These are phyloP conservation scores for Drosophila atripex DNA, from an alignment of 2,888 invertebrate genomes.

Conservation along the genomic window DNA sequence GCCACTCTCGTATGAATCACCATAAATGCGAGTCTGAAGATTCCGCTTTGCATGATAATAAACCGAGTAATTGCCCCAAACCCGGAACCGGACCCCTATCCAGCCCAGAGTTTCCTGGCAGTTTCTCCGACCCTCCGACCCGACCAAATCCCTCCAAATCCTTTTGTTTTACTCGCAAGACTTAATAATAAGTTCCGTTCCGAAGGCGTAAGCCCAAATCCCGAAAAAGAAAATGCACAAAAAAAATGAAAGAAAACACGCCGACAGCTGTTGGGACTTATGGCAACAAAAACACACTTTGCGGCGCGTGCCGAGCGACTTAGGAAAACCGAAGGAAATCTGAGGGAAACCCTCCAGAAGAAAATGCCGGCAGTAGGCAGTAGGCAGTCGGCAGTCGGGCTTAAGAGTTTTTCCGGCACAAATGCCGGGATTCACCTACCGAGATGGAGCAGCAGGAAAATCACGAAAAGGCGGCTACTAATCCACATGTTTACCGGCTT, in stretches of 20 bases:
- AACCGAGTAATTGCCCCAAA: slow-evolving; percentile 31
- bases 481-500: slow-evolving; percentile 83
- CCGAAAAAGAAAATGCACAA: not conserved
- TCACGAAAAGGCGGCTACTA: slow-evolving; percentile 83
- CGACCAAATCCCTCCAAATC: slow-evolving; percentile 30
- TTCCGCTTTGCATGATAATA: slow-evolving; percentile 34
- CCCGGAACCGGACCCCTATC: not conserved
- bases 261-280: slow-evolving; percentile 69
- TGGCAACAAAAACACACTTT: slow-evolving; percentile 48
- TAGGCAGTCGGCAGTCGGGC: slow-evolving; percentile 49
- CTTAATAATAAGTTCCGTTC: slow-evolving; percentile 63
- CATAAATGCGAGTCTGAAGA: slow-evolving; percentile 35
- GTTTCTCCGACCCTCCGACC: slow-evolving; percentile 3
- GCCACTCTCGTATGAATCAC: slow-evolving; percentile 25
- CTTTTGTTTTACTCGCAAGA: slow-evolving; percentile 42
- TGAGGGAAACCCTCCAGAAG: slow-evolving; percentile 10
- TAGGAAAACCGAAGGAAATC: slow-evolving; percentile 34
- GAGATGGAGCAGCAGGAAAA: slow-evolving; percentile 82
- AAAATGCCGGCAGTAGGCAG: slow-evolving; percentile 34
- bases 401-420: slow-evolving; percentile 47
- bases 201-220: slow-evolving; percentile 37
- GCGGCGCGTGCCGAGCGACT: slow-evolving; percentile 55
- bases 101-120: not conserved
- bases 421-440: slow-evolving; percentile 76
- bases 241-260: slow-evolving; percentile 48